Conservation (phyloP, 2,888 invertebrate genomes). For the Drosophila antonietae region DNA sequence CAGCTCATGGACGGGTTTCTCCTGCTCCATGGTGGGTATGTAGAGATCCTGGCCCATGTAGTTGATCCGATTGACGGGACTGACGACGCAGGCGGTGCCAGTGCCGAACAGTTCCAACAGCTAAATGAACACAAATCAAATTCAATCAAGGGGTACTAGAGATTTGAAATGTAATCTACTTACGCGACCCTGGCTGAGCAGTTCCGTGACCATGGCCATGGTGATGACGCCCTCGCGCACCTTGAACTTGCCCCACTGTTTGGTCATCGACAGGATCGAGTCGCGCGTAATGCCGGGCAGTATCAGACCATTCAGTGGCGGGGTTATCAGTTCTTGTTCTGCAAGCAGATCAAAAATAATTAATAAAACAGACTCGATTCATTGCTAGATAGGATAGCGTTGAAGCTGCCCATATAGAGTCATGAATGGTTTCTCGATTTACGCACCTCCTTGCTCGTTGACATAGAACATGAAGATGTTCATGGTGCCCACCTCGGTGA, state of each 20-base stretch:
- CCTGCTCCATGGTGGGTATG: slow-evolving; percentile 91
- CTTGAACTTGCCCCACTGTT: slow-evolving; percentile 94
- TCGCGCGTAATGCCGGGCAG: slow-evolving; percentile 97
- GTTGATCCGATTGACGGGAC: slow-evolving; percentile 94
- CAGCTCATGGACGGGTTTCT: slow-evolving; percentile 90
- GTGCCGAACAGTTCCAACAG: slow-evolving; percentile 97
- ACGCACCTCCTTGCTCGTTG: slow-evolving; percentile 94
- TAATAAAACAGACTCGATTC: neutral
- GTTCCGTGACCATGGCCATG: slow-evolving; percentile 92
- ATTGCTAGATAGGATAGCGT: neutral
- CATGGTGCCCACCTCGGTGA: slow-evolving; percentile 99
- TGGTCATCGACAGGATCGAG: slow-evolving; percentile 92
- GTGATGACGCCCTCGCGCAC: slow-evolving; percentile 92
- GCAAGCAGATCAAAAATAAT: slow-evolving; percentile 28
- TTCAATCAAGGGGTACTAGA: neutral
- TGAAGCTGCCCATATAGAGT: neutral
- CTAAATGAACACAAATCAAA: slow-evolving; percentile 85
- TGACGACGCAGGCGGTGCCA: slow-evolving; percentile 98
- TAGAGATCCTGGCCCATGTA: slow-evolving; percentile 89
- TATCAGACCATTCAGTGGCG: slow-evolving; percentile 96
- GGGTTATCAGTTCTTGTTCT: slow-evolving; percentile 97
- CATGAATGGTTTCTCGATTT: neutral
- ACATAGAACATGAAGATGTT: slow-evolving; percentile 96
- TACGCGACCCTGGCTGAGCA: slow-evolving; percentile 93
- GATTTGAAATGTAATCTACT: slow-evolving; percentile 80